Percentiles rank a stretch among this genome's conserved stretches.
These are phyloP conservation scores for Caenorhabditis sp. DNA, from an alignment of 2,888 invertebrate species.

Conservation along the genomic window DNA sequence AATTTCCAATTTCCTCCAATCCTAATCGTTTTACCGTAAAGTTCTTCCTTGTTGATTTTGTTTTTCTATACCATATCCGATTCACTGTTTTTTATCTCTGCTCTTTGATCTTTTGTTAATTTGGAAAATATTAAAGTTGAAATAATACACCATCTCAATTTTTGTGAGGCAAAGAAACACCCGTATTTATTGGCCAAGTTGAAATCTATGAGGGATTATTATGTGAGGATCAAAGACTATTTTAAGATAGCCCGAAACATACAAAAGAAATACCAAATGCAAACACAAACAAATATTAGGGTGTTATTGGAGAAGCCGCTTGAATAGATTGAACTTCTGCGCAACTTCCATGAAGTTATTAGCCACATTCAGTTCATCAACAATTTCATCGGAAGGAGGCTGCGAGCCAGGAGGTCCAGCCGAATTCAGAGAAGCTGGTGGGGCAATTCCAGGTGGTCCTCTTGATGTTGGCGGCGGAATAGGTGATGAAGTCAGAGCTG, in stretches of 20 bases:
- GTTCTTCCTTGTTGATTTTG: conserved; percentile 26
- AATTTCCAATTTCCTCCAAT: background rate
- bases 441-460: conserved; percentile 7
- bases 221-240: background rate
- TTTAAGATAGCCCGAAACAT: background rate
- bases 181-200: background rate
- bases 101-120: background rate
- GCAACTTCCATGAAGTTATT: conserved; percentile 36
- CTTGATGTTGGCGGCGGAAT: conserved; percentile 2
- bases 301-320: conserved; percentile 32
- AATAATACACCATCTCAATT: background rate
- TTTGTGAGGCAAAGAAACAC: background rate
- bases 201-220: background rate
- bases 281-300: background rate
- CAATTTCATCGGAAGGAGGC: conserved; percentile 40
- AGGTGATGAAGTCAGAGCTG: conserved; percentile 9
- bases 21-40: background rate
- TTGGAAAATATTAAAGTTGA: background rate
- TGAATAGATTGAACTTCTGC: conserved; percentile 25
- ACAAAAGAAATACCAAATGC: background rate
- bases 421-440: conserved; percentile 4
- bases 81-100: background rate
- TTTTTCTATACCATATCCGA: conserved; percentile 25
- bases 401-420: conserved; percentile 29
- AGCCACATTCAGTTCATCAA: conserved; percentile 35